Evolutionary conservation across 2,888 invertebrate species (phyloP), one percentile per base, ranked within the genome.

Genomic region (Papilio elwesi): DNA sequence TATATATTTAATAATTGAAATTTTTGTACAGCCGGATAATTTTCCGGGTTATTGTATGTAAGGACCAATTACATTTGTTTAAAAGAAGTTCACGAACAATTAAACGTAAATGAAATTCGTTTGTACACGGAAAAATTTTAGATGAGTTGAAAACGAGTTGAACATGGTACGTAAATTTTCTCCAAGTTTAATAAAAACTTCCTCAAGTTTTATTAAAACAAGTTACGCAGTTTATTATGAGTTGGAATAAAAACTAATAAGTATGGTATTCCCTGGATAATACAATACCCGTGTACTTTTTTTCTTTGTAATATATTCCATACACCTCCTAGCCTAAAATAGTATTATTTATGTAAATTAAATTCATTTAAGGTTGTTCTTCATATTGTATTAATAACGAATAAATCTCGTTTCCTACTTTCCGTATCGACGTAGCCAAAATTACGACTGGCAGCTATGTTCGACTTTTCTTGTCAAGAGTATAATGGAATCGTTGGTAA

Each of bases 131-230:
- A 38, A n/a, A 36, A 13, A 64, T 26, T 64, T 49, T 64, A 10
- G 15, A 64, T 49, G 49, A 49, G 36, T 49, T 64, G 49, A 64
- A 64, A 64, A 64, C 64, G 64, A 64, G 64, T 64, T 64, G 4
- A 64, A 64, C 64, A 49, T 12, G 49, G 49, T 12, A 49, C 48
- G 64, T 49, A 48, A 26, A 49, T 64, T 48, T 64, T 64, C 49
- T 12, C 64, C 48, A 64, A 64, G 64, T 48, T 49, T 64, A 64
- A 64, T 64, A 48, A 64, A 59, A 64, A 49, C 49, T 64, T 49
- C 13, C 4, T 13, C 64, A 16, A 64, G 48, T 26, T 49, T 49
- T 64, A 64, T 64, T 64, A 49, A 49, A 64, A 49, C 16, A 64
- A 64, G 36, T 64, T 48, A 26, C 15, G 48, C 16, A 9, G 48